Percentiles rank a stretch among this genome's conserved stretches.
These are phyloP conservation scores for Xenopus petersii DNA, from an alignment of 2,797 vertebrate genomes.

Conservation along the genomic window DNA sequence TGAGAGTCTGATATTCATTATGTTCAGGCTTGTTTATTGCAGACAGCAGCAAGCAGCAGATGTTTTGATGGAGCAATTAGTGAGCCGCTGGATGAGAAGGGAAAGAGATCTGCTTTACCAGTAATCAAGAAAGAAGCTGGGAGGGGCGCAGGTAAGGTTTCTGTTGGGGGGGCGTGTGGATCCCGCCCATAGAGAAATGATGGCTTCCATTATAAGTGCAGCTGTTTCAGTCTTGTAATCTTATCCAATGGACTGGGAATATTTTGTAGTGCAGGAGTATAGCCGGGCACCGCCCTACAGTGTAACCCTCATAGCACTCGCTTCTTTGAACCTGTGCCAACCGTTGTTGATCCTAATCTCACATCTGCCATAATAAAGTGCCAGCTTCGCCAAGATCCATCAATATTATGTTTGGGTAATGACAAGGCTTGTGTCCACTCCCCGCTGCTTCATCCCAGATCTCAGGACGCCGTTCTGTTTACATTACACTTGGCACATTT, in stretches of 20 bases:
- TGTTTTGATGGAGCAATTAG: slow-evolving; percentile 2
- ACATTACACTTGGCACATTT: slow-evolving; percentile 20
- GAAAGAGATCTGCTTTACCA: slow-evolving; percentile 18
- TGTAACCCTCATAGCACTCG: not conserved
- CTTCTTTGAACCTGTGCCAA: slow-evolving; percentile 29
- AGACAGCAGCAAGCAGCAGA: slow-evolving; percentile 25
- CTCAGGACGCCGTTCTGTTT: slow-evolving; percentile 16
- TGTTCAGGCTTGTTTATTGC: not conserved
- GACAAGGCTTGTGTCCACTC: slow-evolving; percentile 2
- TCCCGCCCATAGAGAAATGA: not conserved
- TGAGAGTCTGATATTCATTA: no score
- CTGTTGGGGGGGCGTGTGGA: not conserved
- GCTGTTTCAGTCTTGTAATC: slow-evolving; percentile 3
- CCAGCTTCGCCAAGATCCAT: not conserved
- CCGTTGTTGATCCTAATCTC: slow-evolving; percentile 13
- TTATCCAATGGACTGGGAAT: slow-evolving; percentile 11
- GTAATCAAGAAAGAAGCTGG: slow-evolving; percentile 19
- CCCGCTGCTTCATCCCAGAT: not conserved
- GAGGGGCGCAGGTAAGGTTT: slow-evolving; percentile 28
- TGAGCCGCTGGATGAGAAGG: not conserved
- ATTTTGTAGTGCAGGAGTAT: not conserved
- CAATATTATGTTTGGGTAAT: slow-evolving; percentile 15
- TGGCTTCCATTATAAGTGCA: not conserved
- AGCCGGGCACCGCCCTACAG: not conserved
- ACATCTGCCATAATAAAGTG: slow-evolving; percentile 24